These are phyloP conservation scores for Enteromius mattozi DNA, from an alignment of 2,797 vertebrate genomes.

Conservation along the genomic window DNA sequence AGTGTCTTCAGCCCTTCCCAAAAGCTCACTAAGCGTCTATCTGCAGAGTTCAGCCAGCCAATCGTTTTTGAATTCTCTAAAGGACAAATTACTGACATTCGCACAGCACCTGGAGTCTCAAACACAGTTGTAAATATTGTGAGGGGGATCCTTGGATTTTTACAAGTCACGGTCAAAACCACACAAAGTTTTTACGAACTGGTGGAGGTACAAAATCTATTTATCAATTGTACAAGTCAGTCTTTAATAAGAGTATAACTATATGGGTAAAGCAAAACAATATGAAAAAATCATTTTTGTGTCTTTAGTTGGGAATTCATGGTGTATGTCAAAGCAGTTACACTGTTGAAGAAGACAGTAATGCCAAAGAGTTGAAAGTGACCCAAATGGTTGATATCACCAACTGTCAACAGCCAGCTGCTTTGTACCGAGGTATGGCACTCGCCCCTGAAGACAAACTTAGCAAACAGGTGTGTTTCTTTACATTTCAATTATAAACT, in stretches of 20 bases:
- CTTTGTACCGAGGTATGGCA: slow-evolving; percentile 75
- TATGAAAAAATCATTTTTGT: slow-evolving; percentile 17
- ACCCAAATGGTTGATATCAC: slow-evolving; percentile 80
- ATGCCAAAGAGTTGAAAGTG: slow-evolving; percentile 67
- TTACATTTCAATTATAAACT: neutral
- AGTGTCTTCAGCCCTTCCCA: slow-evolving; percentile 70
- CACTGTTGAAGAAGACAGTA: slow-evolving; percentile 72
- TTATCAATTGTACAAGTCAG: neutral
- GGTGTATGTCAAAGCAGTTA: slow-evolving; percentile 84
- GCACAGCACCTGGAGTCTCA: slow-evolving; percentile 72
- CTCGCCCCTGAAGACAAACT: slow-evolving; percentile 71
- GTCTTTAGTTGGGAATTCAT: slow-evolving; percentile 78
- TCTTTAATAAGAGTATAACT: neutral
- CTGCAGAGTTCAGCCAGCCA: slow-evolving; percentile 78
- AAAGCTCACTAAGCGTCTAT: slow-evolving; percentile 74
- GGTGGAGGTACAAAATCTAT: slow-evolving; percentile 73
- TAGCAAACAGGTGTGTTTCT: slow-evolving; percentile 76
- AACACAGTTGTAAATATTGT: slow-evolving; percentile 79
- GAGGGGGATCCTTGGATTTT: slow-evolving; percentile 79
- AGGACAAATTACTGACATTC: slow-evolving; percentile 78
- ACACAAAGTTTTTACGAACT: slow-evolving; percentile 81
- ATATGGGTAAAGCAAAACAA: neutral
- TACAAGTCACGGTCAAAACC: slow-evolving; percentile 83
- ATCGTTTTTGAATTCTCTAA: slow-evolving; percentile 82
- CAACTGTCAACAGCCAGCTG: slow-evolving; percentile 80